phyloP scores from a whole-genome alignment of 2,797 vertebrate genomes.

The Cynodonichthys magdalenae region DNA sequence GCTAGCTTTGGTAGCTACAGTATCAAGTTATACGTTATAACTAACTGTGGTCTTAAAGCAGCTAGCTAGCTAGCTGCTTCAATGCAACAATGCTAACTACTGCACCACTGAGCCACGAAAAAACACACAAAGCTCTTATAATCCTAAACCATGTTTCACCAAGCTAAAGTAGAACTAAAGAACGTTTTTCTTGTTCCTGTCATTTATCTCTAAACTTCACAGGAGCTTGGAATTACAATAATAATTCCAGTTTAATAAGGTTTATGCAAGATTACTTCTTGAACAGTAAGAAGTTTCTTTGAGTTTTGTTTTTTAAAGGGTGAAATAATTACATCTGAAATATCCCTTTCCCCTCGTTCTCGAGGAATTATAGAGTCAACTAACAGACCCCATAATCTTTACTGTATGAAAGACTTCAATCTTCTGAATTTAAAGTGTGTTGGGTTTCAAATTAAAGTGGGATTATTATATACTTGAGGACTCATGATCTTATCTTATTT shows the following conservation, averaged over 20 bases:
- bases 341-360: background rate
- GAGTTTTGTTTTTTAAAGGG: background rate
- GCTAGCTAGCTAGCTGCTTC: background rate
- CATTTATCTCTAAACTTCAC: background rate
- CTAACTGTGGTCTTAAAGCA: too few species aligned
- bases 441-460: background rate
- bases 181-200: background rate
- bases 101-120: background rate
- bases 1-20: too few species aligned
- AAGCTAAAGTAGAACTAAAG: background rate
- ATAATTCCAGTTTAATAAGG: background rate
- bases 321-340: background rate
- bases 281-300: background rate
- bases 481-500: too few species aligned
- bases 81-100: too few species aligned
- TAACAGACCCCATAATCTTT: background rate
- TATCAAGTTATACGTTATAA: too few species aligned
- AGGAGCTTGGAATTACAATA: background rate
- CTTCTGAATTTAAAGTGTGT: background rate
- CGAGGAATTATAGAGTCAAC: background rate
- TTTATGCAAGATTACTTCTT: background rate
- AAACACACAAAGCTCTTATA: background rate
- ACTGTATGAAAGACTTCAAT: background rate
- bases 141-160: background rate
- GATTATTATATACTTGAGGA: background rate